phyloP scores from a whole-genome alignment of 1,140 invertebrate species.

The Drosophila lacertosa region DNA sequence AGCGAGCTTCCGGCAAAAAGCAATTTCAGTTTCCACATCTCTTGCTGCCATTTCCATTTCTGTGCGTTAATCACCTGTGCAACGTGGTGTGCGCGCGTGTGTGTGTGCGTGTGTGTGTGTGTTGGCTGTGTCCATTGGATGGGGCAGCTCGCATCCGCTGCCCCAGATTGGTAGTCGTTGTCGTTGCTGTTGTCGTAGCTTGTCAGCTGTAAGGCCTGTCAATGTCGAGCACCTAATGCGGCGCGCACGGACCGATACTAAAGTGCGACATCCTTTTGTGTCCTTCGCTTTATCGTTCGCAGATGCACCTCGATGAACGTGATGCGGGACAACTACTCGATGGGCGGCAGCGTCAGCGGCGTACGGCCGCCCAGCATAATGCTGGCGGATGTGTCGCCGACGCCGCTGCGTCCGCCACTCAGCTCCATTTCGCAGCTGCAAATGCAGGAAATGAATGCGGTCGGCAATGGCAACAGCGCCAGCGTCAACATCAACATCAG shows the following conservation, averaged over 20 bases:
- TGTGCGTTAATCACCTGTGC: constrained; percentile 22
- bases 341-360: constrained; percentile 78
- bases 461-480: constrained; percentile 30
- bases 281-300: constrained; percentile 25
- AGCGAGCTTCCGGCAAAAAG: background rate
- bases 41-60: background rate
- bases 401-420: constrained; percentile 74
- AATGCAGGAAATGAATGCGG: constrained; percentile 75
- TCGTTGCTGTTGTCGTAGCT: constrained; percentile 26
- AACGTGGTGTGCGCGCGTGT: constrained; percentile 7
- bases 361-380: constrained; percentile 81
- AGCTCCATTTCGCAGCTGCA: constrained; percentile 77
- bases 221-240: constrained; percentile 31
- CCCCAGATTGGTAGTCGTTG: constrained; percentile 8
- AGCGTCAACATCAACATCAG: constrained; percentile 42
- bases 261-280: constrained; percentile 48
- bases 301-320: constrained; percentile 93
- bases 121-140: background rate
- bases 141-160: constrained; percentile 16
- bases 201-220: constrained; percentile 43
- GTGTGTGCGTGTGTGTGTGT: constrained; percentile 6
- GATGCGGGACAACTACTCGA: constrained; percentile 88
- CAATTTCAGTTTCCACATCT: constrained; percentile 12
- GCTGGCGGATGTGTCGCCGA: constrained; percentile 82
- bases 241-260: constrained; percentile 18